Evolutionary conservation across 2,888 invertebrate species (phyloP).

Genomic region (Drosophila picticornis): DNA sequence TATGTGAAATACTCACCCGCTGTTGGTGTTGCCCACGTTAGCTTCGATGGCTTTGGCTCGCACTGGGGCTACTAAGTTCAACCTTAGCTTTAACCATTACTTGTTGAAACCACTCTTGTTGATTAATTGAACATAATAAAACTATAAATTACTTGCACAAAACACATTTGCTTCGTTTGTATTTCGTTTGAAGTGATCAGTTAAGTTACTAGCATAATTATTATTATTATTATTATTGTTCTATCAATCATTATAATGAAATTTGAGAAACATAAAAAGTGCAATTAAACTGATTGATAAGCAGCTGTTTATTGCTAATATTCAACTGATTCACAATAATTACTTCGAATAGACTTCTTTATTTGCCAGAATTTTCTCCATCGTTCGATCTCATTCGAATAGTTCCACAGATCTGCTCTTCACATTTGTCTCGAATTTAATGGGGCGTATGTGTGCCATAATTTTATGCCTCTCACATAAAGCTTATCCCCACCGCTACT

Average conservation of each 20-base stretch:
- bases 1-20: conserved; percentile 73
- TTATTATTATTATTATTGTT: no score
- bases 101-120: conserved; percentile 66
- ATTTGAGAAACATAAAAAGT: neutral
- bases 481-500: conserved; percentile 35
- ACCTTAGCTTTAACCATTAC: neutral
- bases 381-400: neutral
- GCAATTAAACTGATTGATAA: neutral
- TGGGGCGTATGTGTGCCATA: conserved; percentile 77
- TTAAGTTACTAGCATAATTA: neutral
- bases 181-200: conserved; percentile 7
- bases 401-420: neutral
- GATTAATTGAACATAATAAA: conserved; percentile 61
- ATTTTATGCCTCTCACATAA: conserved; percentile 51
- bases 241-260: neutral
- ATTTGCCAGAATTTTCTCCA: neutral
- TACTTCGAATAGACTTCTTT: neutral
- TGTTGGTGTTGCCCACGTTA: conserved; percentile 86
- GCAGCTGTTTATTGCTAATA: neutral
- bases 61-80: conserved; percentile 88
- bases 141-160: conserved; percentile 21
- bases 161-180: neutral
- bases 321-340: neutral
- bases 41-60: conserved; percentile 88
- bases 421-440: conserved; percentile 70